Evolutionary conservation across 2,113 vertebrate species (phyloP).

Genomic region (Sinocyclocheilus anophthalmus): DNA sequence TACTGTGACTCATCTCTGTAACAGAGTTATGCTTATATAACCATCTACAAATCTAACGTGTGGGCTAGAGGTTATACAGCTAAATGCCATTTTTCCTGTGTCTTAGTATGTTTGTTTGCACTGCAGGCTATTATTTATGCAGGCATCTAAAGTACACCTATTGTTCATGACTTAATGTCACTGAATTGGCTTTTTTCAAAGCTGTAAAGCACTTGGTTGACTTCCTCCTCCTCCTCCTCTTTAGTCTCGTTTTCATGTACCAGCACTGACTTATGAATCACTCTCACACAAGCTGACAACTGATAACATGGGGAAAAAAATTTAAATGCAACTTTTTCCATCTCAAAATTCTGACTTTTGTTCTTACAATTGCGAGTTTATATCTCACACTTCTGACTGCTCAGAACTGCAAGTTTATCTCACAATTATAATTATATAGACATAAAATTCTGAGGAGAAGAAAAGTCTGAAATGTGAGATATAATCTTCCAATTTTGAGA

Average conservation of each 20-base stretch:
- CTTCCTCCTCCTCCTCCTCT: not conserved
- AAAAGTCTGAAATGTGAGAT: no score
- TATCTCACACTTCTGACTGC: not conserved
- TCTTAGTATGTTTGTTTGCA: conserved; percentile 12
- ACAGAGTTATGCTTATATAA: not conserved
- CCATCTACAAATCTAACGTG: conserved; percentile 1
- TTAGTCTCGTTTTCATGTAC: not conserved
- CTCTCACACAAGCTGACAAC: not conserved
- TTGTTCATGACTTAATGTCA: conserved; percentile 17
- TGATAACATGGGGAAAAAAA: not conserved
- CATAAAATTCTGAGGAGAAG: no score
- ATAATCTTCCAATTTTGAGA: no score
- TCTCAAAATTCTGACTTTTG: not conserved
- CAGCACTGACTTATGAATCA: conserved; percentile 19
- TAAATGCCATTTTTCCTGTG: not conserved
- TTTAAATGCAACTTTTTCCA: not conserved
- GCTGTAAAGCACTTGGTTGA: conserved; percentile 11
- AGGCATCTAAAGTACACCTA: conserved; percentile 8
- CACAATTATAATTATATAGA: no score
- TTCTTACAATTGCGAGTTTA: no score
- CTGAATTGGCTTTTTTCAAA: conserved; percentile 9
- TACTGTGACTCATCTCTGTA: conserved; percentile 32
- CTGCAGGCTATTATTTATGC: conserved; percentile 29
- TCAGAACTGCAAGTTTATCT: no score
- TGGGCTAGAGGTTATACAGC: conserved; percentile 24